Conservation (phyloP, 2,888 invertebrate genomes). For the Gnatocerus cornutus region DNA sequence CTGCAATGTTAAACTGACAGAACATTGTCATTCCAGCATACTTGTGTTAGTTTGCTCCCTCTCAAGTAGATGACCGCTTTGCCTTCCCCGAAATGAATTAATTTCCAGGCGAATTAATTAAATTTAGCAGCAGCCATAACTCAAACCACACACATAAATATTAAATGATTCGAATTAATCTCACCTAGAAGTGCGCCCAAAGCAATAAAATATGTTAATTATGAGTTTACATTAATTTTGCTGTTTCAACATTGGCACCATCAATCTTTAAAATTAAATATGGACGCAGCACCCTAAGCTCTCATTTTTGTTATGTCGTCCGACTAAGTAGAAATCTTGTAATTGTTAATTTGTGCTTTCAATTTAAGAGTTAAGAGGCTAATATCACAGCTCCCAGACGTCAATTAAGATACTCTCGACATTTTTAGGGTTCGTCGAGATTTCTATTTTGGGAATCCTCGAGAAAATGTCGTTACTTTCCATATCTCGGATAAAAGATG, state of each 20-base stretch:
- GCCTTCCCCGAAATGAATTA: no score
- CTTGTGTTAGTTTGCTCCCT: no score
- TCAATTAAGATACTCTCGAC: conserved; percentile 2
- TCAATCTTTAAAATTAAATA: conserved; percentile 7
- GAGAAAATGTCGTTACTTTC: background rate
- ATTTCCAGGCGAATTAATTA: no score
- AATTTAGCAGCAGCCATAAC: no score
- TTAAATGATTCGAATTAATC: background rate
- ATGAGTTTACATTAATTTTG: background rate
- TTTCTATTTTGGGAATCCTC: conserved; percentile 6
- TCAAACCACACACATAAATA: no score
- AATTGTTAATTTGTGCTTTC: conserved; percentile 14
- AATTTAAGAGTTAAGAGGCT: conserved; percentile 5
- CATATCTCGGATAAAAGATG: background rate
- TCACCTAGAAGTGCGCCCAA: background rate
- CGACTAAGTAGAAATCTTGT: background rate
- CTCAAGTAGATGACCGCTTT: no score
- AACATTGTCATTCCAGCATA: no score
- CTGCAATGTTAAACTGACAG: no score
- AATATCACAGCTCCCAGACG: conserved; percentile 5
- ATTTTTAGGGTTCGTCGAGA: conserved; percentile 2
- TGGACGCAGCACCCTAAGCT: conserved; percentile 1
- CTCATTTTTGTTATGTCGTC: background rate
- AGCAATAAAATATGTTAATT: conserved; percentile 13
- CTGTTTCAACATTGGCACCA: background rate